phyloP scores from a whole-genome alignment of 2,797 vertebrate species.

The Helostoma temminkii region DNA sequence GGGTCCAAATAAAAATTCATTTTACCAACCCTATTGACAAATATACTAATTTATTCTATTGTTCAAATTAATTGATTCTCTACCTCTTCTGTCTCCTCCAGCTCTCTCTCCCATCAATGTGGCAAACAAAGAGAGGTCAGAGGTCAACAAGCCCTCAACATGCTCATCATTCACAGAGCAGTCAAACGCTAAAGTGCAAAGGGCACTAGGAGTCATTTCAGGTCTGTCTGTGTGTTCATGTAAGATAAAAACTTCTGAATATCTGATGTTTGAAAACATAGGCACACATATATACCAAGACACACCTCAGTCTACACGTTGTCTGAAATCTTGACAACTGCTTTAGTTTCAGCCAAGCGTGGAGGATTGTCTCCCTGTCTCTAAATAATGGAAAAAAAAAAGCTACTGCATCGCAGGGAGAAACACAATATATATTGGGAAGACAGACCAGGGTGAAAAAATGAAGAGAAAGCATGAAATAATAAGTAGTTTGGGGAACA shows the following conservation, averaged over 20 bases:
- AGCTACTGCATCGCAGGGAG: conserved; percentile 27
- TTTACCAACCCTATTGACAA: conserved; percentile 22
- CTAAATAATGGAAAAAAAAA: conserved; percentile 78
- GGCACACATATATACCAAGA: background rate
- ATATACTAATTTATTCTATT: conserved; percentile 47
- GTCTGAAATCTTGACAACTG: conserved; percentile 54
- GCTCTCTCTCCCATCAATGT: conserved; percentile 38
- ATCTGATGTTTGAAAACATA: conserved; percentile 14
- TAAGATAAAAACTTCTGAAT: conserved; percentile 26
- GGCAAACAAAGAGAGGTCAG: conserved; percentile 66
- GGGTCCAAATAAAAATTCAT: conserved; percentile 44
- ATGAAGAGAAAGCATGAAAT: conserved; percentile 68
- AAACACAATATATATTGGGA: conserved; percentile 31
- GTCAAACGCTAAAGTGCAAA: conserved; percentile 70
- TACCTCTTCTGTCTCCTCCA: background rate
- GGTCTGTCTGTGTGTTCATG: conserved; percentile 23
- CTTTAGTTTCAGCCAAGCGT: conserved; percentile 55
- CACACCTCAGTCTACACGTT: conserved; percentile 30
- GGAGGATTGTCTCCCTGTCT: conserved; percentile 51
- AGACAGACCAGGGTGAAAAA: conserved; percentile 21
- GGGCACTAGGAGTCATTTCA: conserved; percentile 66
- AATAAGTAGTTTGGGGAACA: conserved; percentile 72
- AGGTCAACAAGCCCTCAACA: conserved; percentile 74
- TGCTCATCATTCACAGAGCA: conserved; percentile 74
- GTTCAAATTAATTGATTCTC: conserved; percentile 56